Conservation (phyloP, 2,888 invertebrate genomes). For the Gari tellinella region DNA sequence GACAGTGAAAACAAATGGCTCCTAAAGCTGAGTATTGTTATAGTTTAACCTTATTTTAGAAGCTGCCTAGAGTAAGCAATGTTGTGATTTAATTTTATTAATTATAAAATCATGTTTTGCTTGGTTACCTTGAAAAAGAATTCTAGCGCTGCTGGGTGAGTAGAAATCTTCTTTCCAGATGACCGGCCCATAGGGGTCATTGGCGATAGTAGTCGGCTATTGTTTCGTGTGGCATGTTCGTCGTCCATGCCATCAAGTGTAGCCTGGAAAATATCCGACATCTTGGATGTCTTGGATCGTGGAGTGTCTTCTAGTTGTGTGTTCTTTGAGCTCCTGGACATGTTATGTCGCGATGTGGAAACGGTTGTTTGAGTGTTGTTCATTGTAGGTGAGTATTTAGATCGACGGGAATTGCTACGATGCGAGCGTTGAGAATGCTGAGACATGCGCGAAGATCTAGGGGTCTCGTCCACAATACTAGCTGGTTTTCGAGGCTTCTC, state of each 20-base stretch:
- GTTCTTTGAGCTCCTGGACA: constrained; percentile 16
- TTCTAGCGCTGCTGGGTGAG: constrained; percentile 57
- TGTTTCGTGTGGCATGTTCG: constrained; percentile 10
- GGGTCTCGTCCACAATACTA: constrained; percentile 47
- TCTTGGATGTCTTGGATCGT: constrained; percentile 44
- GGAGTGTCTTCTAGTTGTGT: constrained; percentile 41
- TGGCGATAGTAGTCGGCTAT: constrained; percentile 47
- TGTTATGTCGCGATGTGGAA: neutral
- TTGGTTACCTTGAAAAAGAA: constrained; percentile 64
- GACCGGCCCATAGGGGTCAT: constrained; percentile 51
- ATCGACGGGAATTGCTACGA: constrained; percentile 33
- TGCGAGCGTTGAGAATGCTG: constrained; percentile 31
- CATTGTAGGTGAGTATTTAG: constrained; percentile 21
- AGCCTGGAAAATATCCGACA: constrained; percentile 46
- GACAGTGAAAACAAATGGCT: too few species aligned
- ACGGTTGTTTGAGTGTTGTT: constrained; percentile 23
- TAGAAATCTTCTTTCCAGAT: constrained; percentile 40
- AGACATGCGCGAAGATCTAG: constrained; percentile 56
- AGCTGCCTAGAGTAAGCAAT: too few species aligned
- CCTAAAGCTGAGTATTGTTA: too few species aligned
- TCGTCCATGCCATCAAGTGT: constrained; percentile 22
- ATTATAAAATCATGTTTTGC: too few species aligned
- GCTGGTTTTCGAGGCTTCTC: constrained; percentile 12
- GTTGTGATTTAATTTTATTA: too few species aligned
- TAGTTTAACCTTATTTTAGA: too few species aligned